These are phyloP conservation scores for Phenganax marumi DNA, from an alignment of 92 coral and sea anemone species.

Conservation along the genomic window DNA sequence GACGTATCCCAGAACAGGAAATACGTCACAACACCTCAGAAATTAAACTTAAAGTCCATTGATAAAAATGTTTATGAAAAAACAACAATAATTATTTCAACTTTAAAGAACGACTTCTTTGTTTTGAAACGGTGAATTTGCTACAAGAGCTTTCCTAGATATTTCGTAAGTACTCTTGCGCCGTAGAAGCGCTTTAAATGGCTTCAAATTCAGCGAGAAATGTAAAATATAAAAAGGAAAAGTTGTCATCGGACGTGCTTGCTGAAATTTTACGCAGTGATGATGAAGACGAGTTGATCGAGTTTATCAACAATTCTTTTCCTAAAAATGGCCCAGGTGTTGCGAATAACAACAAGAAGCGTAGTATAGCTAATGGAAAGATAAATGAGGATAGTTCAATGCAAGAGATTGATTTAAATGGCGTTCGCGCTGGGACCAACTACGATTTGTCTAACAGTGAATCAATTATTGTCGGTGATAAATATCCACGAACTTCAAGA, in stretches of 20 bases:
- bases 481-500: neutral
- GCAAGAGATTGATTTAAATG: constrained; percentile 33
- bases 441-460: constrained; percentile 35
- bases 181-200: neutral
- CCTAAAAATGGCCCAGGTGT: constrained; percentile 18
- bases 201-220: constrained; percentile 26
- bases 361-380: constrained; percentile 14
- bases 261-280: constrained; percentile 84
- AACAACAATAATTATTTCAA: neutral
- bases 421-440: constrained; percentile 39
- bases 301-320: constrained; percentile 64
- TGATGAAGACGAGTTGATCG: constrained; percentile 91
- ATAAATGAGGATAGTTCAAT: constrained; percentile 42
- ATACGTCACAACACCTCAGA: neutral
- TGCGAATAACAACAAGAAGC: constrained; percentile 35
- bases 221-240: constrained; percentile 55
- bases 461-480: constrained; percentile 31
- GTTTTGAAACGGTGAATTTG: neutral
- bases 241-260: constrained; percentile 68
- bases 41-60: constrained; percentile 9
- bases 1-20: neutral
- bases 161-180: neutral
- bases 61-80: neutral
- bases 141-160: neutral
- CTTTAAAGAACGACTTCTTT: constrained; percentile 1